Percentiles rank a stretch among this genome's conserved stretches.
Conservation (phyloP, 2,113 vertebrate species). For the Zosterops borbonicus region DNA sequence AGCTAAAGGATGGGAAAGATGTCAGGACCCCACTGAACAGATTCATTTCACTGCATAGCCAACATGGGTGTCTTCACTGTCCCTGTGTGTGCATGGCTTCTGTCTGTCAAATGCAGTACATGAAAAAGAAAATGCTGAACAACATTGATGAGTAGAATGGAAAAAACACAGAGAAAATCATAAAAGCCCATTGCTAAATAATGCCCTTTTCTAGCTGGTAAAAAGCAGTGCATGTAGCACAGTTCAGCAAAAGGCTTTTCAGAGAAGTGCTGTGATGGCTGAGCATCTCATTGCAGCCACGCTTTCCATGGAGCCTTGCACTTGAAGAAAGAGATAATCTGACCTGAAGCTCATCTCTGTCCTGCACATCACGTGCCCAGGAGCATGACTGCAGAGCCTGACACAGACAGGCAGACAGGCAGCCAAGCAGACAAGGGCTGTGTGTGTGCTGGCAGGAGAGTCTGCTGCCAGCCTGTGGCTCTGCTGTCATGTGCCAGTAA, state of each 20-base stretch:
- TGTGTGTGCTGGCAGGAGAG: neutral
- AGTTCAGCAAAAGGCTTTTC: neutral
- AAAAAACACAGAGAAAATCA: neutral
- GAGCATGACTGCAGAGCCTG: conserved; percentile 1
- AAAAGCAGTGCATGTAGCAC: neutral
- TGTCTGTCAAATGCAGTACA: neutral
- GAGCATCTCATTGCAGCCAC: rapidly evolving
- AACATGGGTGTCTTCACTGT: neutral
- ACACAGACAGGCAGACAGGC: rapidly evolving
- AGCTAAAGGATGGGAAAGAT: neutral
- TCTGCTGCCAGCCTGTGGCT: neutral
- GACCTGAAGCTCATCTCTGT: neutral
- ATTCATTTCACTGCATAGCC: neutral
- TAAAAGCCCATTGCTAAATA: neutral
- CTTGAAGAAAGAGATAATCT: neutral
- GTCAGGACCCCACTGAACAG: neutral
- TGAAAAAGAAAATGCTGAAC: neutral
- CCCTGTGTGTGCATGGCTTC: neutral
- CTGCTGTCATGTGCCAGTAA: neutral
- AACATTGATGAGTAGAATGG: neutral
- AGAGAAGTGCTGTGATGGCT: neutral
- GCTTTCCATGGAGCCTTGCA: neutral
- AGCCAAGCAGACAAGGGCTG: neutral
- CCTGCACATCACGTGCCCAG: neutral
- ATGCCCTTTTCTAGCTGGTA: neutral